Evolutionary conservation across 2,797 vertebrate species (phyloP).

Genomic region (Leptoclinus maculatus): DNA sequence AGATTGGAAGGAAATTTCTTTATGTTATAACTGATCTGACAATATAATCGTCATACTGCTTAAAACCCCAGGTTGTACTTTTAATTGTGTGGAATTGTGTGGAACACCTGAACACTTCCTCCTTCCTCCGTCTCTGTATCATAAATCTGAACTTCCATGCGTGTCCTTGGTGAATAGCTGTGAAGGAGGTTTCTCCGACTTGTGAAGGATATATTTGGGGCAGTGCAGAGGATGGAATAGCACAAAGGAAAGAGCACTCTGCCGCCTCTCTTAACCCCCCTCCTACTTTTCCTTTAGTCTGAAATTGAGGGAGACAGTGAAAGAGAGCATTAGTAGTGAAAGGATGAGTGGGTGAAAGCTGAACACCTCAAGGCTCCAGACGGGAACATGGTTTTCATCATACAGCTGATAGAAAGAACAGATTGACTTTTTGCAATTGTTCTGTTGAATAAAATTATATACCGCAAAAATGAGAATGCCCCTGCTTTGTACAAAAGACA

Average conservation of each 20-base stretch:
- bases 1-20: neutral
- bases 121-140: neutral
- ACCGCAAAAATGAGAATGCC: conserved; percentile 25
- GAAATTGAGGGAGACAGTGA: conserved; percentile 30
- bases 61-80: conserved; percentile 1
- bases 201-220: conserved; percentile 64
- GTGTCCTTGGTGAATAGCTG: conserved; percentile 50
- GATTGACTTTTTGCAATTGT: conserved; percentile 38
- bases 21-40: neutral
- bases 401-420: conserved; percentile 34
- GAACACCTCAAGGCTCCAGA: conserved; percentile 46
- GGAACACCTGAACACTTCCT: neutral
- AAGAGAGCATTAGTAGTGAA: conserved; percentile 52
- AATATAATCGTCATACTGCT: neutral
- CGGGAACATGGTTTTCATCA: conserved; percentile 41
- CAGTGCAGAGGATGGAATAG: conserved; percentile 47
- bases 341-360: conserved; percentile 42
- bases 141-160: neutral
- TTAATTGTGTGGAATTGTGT: neutral
- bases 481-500: conserved; percentile 2
- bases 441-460: conserved; percentile 47
- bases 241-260: conserved; percentile 64
- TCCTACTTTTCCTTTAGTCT: conserved; percentile 18
- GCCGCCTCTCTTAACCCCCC: conserved; percentile 1
- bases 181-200: conserved; percentile 54